Evolutionary conservation across 1,140 invertebrate genomes (phyloP).

Genomic region (Temnothorax curvispinosus): DNA sequence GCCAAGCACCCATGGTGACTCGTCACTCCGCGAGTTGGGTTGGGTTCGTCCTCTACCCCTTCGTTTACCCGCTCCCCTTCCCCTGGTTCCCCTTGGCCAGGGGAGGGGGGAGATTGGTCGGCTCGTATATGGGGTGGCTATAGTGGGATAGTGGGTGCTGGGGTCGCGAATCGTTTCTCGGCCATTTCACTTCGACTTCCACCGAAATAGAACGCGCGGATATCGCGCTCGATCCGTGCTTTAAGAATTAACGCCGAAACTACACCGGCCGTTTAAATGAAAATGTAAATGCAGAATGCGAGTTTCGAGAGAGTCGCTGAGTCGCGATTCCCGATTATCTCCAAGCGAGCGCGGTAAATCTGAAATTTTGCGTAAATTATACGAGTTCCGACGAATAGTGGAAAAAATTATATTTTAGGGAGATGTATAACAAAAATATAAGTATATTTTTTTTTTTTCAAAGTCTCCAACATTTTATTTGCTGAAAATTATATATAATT

Average conservation of each 20-base stretch:
- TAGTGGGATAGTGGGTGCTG: constrained; percentile 61
- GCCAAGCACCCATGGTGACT: constrained; percentile 65
- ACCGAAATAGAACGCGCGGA: constrained; percentile 71
- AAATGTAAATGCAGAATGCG: constrained; percentile 53
- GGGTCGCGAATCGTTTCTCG: constrained; percentile 74
- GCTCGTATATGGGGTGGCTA: constrained; percentile 50
- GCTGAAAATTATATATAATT: background rate
- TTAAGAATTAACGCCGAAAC: constrained; percentile 67
- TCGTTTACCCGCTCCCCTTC: background rate
- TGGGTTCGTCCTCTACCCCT: constrained; percentile 57
- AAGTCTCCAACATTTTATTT: background rate
- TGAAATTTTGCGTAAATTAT: constrained; percentile 17
- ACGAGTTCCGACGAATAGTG: background rate
- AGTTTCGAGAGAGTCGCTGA: constrained; percentile 14
- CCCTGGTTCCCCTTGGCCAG: no score
- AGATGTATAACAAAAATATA: background rate
- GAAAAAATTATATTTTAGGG: background rate
- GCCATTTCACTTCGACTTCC: constrained; percentile 67
- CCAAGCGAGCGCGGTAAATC: background rate
- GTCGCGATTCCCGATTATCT: constrained; percentile 25
- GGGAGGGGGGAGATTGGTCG: constrained; percentile 56
- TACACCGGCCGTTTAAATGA: constrained; percentile 24
- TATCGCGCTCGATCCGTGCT: constrained; percentile 64
- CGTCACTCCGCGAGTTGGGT: constrained; percentile 69
- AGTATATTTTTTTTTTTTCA: background rate